These are phyloP conservation scores for Eledona agricola DNA, from an alignment of 2,888 invertebrate genomes.

Conservation along the genomic window DNA sequence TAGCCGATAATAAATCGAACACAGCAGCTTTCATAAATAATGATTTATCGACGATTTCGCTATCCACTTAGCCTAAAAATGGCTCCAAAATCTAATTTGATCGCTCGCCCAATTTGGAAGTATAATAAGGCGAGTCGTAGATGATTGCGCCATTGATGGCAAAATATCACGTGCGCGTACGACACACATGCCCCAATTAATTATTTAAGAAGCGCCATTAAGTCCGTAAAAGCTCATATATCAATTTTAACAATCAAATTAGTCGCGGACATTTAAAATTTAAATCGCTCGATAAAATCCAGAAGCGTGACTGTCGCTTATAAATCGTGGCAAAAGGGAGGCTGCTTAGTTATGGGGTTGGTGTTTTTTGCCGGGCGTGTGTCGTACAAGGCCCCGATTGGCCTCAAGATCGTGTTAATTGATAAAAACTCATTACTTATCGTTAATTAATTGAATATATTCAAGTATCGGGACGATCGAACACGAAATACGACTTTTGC, in stretches of 20 bases:
- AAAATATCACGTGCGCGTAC: not conserved
- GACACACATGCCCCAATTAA: constrained; percentile 32
- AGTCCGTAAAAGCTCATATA: constrained; percentile 32
- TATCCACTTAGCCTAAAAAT: constrained; percentile 31
- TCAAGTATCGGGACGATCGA: constrained; percentile 24
- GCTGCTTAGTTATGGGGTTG: constrained; percentile 22
- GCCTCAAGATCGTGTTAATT: constrained; percentile 30
- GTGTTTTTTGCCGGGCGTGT: constrained; percentile 26
- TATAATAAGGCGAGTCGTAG: constrained; percentile 27
- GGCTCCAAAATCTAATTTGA: constrained; percentile 33
- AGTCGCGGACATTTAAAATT: constrained; percentile 37
- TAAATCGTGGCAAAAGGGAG: constrained; percentile 29
- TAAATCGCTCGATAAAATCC: constrained; percentile 38
- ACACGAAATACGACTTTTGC: constrained; percentile 27
- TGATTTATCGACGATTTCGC: constrained; percentile 35
- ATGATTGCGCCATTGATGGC: too few species aligned
- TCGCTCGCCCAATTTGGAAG: constrained; percentile 30
- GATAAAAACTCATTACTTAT: constrained; percentile 38
- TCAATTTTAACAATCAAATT: constrained; percentile 39
- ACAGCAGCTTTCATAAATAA: constrained; percentile 31
- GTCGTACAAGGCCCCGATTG: constrained; percentile 31
- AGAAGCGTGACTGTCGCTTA: constrained; percentile 37
- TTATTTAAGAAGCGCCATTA: constrained; percentile 35
- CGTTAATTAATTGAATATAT: constrained; percentile 38
- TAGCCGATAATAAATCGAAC: constrained; percentile 8